Evolutionary conservation across 2,797 vertebrate species (phyloP), one percentile per base, ranked within the genome.

Genomic region (Cercopithecus hamlyni): DNA sequence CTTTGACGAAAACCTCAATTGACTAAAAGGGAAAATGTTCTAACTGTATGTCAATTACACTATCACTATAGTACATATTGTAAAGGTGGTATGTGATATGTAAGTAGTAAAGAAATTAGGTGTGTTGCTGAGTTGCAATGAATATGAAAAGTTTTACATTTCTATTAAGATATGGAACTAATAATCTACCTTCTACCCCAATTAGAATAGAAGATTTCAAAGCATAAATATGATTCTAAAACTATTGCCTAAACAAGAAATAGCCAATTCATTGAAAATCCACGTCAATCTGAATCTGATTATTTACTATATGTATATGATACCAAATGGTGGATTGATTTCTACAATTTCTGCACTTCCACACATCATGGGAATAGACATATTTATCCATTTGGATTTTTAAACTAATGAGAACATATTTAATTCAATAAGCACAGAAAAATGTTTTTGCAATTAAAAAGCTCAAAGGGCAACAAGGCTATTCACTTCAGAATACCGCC

Each of bases 1-100:
- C 93, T 98, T 98, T 97, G 98, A 98, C 96, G 76, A 39, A 97
- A 98, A 93, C 82, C 85, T 98, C 92, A 95, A n/a, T 85, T 96
- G 87, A 96, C 85, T 98, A 98, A 98, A 98, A 97, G n/a, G 93
- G 97, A 96, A 96, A 97, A 98, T 85, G 97, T 30, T 90, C 0
- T 4, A 97, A 89, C 39, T 82, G 72, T 1, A 0, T 85, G 67
- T 88, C 96, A 97, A 77, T 79, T 33, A 61, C 22, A 36, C 20
- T 22, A 17, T 96, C 4, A 7, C 64, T 88, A 43, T 2, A 6
- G 64, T 67, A 22, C 67, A 67, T 79, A 70, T 41, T 67, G 2
- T 45, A 79, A 76, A 79, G 26, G 12, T 20, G 14, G 27, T 33
- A 17, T 7, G 5, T 33, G 48, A 41, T 50, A 33, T 41, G n/a